These are phyloP conservation scores for Cavia porcellus DNA, from an alignment of 2,113 vertebrate species.

Conservation along the genomic window DNA sequence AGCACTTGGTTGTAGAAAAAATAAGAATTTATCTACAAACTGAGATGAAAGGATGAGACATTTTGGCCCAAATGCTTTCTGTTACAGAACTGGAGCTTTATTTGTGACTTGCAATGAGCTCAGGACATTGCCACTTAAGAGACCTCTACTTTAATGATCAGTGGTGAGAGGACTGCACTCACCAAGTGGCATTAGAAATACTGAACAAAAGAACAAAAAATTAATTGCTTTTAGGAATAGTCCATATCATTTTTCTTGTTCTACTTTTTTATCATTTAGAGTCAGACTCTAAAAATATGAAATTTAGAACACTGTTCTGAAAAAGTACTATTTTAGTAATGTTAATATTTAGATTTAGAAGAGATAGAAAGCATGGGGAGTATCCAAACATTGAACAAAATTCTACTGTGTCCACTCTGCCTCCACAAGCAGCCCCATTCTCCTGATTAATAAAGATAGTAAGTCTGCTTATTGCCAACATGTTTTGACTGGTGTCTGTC, in stretches of 20 bases:
- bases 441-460: constrained; percentile 14
- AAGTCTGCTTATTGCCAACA: background rate
- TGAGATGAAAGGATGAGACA: background rate
- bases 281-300: constrained; percentile 25
- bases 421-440: background rate
- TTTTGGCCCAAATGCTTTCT: constrained; percentile 1
- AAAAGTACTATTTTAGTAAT: constrained; percentile 30
- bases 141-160: background rate
- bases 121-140: background rate
- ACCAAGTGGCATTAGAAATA: background rate
- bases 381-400: background rate
- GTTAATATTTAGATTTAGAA: constrained; percentile 43
- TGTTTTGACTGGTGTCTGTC: background rate
- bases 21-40: constrained; percentile 24
- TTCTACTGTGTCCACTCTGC: background rate
- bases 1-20: background rate
- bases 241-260: constrained; percentile 5
- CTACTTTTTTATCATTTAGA: constrained; percentile 4
- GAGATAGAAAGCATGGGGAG: background rate
- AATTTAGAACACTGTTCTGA: background rate
- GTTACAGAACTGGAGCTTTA: background rate
- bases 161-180: background rate
- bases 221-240: constrained; percentile 35
- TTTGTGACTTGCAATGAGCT: constrained; percentile 35
- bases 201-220: background rate